Evolutionary conservation across 2,888 invertebrate genomes (phyloP).

Genomic region (Nemotelus nigrinus): DNA sequence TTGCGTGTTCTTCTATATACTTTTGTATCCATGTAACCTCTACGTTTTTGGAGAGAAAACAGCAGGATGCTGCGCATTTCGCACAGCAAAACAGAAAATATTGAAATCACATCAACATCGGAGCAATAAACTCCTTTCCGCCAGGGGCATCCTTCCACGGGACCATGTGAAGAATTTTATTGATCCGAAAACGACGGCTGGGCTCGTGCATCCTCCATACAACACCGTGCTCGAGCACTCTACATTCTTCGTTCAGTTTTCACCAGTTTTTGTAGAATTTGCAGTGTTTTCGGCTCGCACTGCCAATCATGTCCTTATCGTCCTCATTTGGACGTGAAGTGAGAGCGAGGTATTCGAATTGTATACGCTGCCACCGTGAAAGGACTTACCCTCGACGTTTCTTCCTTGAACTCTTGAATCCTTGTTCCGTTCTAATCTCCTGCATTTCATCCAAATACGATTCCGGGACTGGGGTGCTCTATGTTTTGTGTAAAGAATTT

Average conservation of each 20-base stretch:
- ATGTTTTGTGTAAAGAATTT: slow-evolving; percentile 24
- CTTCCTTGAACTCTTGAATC: slow-evolving; percentile 10
- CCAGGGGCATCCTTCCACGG: slow-evolving; percentile 4
- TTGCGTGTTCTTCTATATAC: no score
- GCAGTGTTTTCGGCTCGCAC: background rate
- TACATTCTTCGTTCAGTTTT: slow-evolving; percentile 39
- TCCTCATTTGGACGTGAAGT: slow-evolving; percentile 17
- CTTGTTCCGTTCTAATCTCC: background rate
- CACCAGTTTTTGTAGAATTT: slow-evolving; percentile 16
- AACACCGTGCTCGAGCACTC: background rate
- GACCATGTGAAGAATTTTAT: slow-evolving; percentile 40
- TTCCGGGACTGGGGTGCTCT: slow-evolving; percentile 14
- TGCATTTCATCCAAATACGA: background rate
- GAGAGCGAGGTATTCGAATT: slow-evolving; percentile 11
- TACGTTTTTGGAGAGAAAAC: slow-evolving; percentile 12
- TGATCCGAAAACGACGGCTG: slow-evolving; percentile 26
- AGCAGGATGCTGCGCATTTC: slow-evolving; percentile 22
- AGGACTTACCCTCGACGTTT: slow-evolving; percentile 21
- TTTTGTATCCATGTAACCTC: no score
- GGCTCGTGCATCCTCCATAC: background rate
- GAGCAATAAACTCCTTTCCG: background rate
- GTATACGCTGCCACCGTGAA: slow-evolving; percentile 9
- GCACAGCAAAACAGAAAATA: background rate
- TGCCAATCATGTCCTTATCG: background rate
- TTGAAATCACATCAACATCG: slow-evolving; percentile 16